Evolutionary conservation across 1,140 invertebrate species (phyloP), one percentile per base, ranked within the genome.

Genomic region (Drosophila ananassae): DNA sequence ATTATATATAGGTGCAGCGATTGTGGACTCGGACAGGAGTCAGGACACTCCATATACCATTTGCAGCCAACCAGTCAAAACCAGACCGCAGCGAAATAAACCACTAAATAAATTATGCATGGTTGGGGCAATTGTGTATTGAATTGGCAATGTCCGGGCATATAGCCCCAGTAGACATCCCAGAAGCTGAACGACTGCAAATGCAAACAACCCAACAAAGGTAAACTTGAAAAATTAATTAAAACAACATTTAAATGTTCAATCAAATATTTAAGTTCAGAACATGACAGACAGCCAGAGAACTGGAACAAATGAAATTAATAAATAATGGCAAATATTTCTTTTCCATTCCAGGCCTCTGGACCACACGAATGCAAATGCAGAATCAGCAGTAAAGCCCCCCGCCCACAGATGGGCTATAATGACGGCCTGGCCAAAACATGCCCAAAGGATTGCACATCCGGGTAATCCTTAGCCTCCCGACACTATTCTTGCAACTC

Each of bases 31-130:
- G n/a, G 41, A 44, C 41, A 44, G 41, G 13, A 44, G 41, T 17
- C 41, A 44, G 41, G 41, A 21, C 9, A 22, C 17, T 47, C 7
- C 21, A 47, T 47, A 47, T 10, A 47, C 44, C 44, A 47, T 47
- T 47, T 21, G 21, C 44, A 34, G 50, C 2, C n/a, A 22, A 12
- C 21, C 44, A 39, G 62, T 6, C 62, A 28, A 37, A 57, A 37
- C 53, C 24, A 60, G 62, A 85, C 78, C 82, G 12, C 82, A 76
- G 48, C 55, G 71, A 37, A 76, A 73, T 79, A 82, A 89, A 85
- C 82, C 82, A 77, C 82, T 82, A 85, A 85, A 82, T 85, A 87
- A 85, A 85, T 85, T 76, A 85, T 89, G 59, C 56, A 82, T 64
- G 59, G 63, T 63, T 46, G 44, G 68, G 58, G 61, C 58, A 63